Evolutionary conservation across 2,888 invertebrate genomes (phyloP).

Genomic region (Tetanocera ferruginea): DNA sequence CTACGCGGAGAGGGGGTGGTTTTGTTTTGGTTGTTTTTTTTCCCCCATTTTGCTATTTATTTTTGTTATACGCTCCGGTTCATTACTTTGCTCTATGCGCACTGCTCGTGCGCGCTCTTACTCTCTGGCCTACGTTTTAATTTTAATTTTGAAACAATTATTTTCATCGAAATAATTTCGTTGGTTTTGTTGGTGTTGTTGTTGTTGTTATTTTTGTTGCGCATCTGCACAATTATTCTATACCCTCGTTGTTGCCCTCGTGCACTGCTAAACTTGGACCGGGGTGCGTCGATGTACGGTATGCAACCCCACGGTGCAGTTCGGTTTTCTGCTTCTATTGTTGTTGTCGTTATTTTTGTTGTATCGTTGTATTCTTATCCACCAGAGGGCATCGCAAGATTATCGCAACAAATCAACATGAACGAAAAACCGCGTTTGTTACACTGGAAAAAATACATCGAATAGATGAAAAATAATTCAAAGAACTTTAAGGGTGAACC

Average conservation of each 20-base stretch:
- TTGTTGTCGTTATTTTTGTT: too few relatives aligned
- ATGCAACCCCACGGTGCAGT: background rate
- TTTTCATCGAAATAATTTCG: background rate
- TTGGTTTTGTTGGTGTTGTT: background rate
- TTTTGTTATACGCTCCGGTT: background rate
- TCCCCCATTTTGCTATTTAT: conserved; percentile 4
- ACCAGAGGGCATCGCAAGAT: background rate
- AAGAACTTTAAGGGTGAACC: too few relatives aligned
- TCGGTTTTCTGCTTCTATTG: background rate
- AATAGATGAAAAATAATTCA: background rate
- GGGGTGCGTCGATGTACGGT: background rate
- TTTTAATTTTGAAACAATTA: conserved; percentile 28
- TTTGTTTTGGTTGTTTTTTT: conserved; percentile 16
- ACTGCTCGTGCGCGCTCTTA: conserved; percentile 33
- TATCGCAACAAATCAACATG: background rate
- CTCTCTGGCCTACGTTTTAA: conserved; percentile 25
- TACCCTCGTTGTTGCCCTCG: background rate
- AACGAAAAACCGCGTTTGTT: background rate
- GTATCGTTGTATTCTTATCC: too few relatives aligned
- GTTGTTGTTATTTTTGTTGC: conserved; percentile 26
- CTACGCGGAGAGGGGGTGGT: conserved; percentile 47
- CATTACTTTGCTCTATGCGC: background rate
- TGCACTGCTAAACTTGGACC: background rate
- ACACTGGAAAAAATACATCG: background rate
- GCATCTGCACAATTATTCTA: conserved; percentile 32